Evolutionary conservation across 2,113 vertebrate species (phyloP).

Genomic region (Scalopus aquaticus): DNA sequence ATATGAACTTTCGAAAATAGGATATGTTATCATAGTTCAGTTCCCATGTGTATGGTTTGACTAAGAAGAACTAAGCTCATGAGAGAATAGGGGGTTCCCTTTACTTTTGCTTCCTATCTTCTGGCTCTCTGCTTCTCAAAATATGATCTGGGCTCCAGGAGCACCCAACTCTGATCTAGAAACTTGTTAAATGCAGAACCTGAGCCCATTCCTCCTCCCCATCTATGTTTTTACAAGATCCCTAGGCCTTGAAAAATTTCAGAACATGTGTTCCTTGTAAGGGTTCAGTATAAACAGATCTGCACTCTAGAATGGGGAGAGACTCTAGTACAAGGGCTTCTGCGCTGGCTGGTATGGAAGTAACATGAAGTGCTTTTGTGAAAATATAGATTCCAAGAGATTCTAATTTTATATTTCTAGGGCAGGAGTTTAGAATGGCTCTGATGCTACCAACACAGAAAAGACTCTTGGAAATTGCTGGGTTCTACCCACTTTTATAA

Average conservation of each 20-base stretch:
- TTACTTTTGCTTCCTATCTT: background rate
- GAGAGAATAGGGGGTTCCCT: background rate
- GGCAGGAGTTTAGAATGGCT: background rate
- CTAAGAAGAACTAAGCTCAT: background rate
- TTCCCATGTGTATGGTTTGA: background rate
- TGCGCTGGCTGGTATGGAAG: background rate
- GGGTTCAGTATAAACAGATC: background rate
- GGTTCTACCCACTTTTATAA: constrained; percentile 6
- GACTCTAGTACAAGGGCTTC: background rate
- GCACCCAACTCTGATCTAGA: background rate
- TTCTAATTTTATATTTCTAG: background rate
- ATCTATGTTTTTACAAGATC: constrained; percentile 17
- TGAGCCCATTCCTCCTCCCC: background rate
- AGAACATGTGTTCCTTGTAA: background rate
- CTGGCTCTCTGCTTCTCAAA: background rate
- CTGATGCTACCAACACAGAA: background rate
- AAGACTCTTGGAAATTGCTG: background rate
- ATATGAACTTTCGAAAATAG: background rate
- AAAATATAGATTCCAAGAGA: background rate
- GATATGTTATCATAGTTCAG: background rate
- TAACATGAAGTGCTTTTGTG: background rate
- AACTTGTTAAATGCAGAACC: background rate
- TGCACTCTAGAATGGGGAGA: background rate
- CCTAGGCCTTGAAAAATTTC: background rate
- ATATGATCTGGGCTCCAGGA: background rate